A percentile compares a stretch with the other conserved stretches of the same genome.
phyloP scores from a whole-genome alignment of 2,113 vertebrate species.

The Potamarius usumacintae region DNA sequence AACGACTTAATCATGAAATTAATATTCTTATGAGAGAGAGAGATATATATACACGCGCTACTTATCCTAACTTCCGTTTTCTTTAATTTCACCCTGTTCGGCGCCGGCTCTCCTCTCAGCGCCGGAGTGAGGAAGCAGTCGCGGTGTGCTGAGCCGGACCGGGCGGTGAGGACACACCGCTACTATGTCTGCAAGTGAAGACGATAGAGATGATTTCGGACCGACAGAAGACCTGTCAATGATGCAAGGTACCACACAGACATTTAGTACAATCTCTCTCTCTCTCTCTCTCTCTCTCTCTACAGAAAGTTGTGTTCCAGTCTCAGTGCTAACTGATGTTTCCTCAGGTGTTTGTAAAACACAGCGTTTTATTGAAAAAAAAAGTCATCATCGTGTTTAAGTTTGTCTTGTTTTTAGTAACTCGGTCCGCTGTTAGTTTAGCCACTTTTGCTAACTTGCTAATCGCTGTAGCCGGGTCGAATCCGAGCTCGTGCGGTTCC shows the following conservation, averaged over 20 bases:
- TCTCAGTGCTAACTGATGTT: too few relatives aligned
- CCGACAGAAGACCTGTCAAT: conserved; percentile 65
- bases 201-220: conserved; percentile 74
- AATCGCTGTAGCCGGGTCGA: neutral
- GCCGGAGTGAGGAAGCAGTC: too few relatives aligned
- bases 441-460: neutral
- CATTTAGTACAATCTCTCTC: too few relatives aligned
- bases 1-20: neutral
- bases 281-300: too few relatives aligned
- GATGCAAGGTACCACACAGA: conserved; percentile 64
- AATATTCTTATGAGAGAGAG: neutral
- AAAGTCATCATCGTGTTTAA: too few relatives aligned
- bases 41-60: neutral
- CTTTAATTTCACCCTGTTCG: conserved; percentile 50
- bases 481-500: neutral
- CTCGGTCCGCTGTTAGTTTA: too few relatives aligned
- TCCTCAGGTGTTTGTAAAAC: too few relatives aligned
- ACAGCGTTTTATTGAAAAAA: too few relatives aligned
- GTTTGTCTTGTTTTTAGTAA: too few relatives aligned
- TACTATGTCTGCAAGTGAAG: conserved; percentile 77
- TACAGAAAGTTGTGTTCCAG: neutral
- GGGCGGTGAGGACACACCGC: conserved; percentile 2
- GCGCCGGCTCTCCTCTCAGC: conserved; percentile 49
- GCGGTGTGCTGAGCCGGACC: too few relatives aligned
- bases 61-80: conserved; percentile 67